Evolutionary conservation across 2,888 invertebrate species (phyloP).

Genomic region (Acanthococcus lagerstroemiae): DNA sequence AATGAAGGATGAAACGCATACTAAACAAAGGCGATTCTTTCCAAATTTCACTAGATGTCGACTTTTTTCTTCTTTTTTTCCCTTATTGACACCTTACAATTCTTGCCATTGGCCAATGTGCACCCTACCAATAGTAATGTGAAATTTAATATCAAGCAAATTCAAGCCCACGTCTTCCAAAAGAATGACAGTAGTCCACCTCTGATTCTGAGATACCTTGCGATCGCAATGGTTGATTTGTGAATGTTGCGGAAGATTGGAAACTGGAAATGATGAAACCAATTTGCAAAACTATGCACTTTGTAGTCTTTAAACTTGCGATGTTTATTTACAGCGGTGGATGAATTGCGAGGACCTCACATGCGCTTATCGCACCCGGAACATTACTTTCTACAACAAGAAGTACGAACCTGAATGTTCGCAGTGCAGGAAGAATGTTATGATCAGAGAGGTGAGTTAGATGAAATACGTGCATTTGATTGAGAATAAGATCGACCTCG

Average conservation of each 20-base stretch:
- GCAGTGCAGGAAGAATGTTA: constrained; percentile 48
- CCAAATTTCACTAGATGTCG: too few species aligned
- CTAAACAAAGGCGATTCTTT: too few species aligned
- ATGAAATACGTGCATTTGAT: neutral
- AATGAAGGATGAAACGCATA: too few species aligned
- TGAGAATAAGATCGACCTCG: neutral
- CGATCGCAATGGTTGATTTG: too few species aligned
- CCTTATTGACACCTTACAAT: too few species aligned
- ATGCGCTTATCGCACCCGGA: constrained; percentile 60
- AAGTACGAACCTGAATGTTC: constrained; percentile 51
- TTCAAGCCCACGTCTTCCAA: too few species aligned
- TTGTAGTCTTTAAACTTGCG: neutral
- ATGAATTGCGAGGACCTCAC: constrained; percentile 82
- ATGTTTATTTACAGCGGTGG: constrained; percentile 49
- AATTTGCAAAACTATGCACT: neutral
- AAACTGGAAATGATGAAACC: neutral
- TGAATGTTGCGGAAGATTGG: neutral
- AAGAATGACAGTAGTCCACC: too few species aligned
- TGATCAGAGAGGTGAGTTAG: constrained; percentile 9
- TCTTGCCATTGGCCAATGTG: too few species aligned
- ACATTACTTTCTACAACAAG: constrained; percentile 46
- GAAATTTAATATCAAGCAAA: too few species aligned
- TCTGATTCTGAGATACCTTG: too few species aligned
- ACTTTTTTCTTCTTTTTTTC: too few species aligned
- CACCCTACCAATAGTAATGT: too few species aligned